Evolutionary conservation across 2,113 vertebrate genomes (phyloP).

Genomic region (Vanacampus margaritifer): DNA sequence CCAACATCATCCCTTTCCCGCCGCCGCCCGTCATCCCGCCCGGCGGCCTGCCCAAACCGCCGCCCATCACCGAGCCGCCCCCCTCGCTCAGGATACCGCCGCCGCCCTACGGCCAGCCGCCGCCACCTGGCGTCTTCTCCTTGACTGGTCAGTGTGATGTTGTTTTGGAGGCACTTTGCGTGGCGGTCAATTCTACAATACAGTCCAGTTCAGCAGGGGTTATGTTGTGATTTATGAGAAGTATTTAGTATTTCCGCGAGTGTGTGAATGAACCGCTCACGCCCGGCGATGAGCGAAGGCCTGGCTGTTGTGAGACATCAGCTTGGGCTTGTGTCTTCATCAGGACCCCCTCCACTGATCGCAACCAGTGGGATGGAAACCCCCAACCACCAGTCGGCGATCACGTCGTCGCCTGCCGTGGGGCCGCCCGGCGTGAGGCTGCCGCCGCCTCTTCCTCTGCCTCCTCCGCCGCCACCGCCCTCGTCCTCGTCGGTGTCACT

Average conservation of each 20-base stretch:
- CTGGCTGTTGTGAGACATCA: constrained; percentile 36
- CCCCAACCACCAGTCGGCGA: constrained; percentile 82
- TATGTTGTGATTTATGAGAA: too few relatives aligned
- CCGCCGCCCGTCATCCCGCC: constrained; percentile 83
- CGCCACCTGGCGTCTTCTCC: constrained; percentile 87
- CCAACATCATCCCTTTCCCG: constrained; percentile 94
- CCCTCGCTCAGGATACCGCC: constrained; percentile 76
- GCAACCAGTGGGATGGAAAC: constrained; percentile 83
- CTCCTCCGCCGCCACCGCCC: constrained; percentile 54
- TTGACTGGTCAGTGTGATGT: constrained; percentile 77
- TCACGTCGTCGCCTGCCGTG: constrained; percentile 83
- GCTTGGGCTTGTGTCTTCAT: constrained; percentile 65
- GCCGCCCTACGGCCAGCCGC: constrained; percentile 81
- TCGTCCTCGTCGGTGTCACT: constrained; percentile 70
- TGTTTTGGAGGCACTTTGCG: too few relatives aligned
- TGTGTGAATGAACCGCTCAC: too few relatives aligned
- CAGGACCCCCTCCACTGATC: constrained; percentile 87
- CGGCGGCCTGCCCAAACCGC: constrained; percentile 74
- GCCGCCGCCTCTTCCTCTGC: constrained; percentile 77
- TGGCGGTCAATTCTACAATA: too few relatives aligned
- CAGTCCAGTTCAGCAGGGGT: too few relatives aligned
- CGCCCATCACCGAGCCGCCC: constrained; percentile 61
- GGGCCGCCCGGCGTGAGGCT: constrained; percentile 85
- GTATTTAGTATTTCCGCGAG: too few relatives aligned
- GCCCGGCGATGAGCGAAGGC: too few relatives aligned